Base-by-base conservation (phyloP, 2,113 vertebrate genomes). In the Entelurus aequoreus region DNA sequence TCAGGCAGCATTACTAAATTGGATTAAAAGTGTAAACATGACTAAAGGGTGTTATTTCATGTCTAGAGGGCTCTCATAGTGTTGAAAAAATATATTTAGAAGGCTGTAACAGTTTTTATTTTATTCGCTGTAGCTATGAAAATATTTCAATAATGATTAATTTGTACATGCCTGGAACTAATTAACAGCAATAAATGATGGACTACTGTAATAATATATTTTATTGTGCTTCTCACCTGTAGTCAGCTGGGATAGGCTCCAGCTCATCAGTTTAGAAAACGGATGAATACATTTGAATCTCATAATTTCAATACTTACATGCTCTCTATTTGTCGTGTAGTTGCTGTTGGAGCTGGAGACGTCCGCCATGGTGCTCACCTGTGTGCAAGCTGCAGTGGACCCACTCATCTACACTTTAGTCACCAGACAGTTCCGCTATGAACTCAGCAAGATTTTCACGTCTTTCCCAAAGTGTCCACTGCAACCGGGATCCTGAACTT, bases 381-480 rank as follows among this genome's bases (percentile, higher is more conserved):
- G 74, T 1, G 60, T 86, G 19, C 83, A 86, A 51, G 76, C 86
- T 16, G 84, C 81, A 0, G 78, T 87, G 35, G 78, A 88, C 54
- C 86, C 86, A 2, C 79, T 89, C 69, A 79, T 89, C 65, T 89
- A 83, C 66, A 86, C 83, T 5, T 58, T 85, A 35, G 81, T 86
- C 46, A 88, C 87, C 54, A 80, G 74, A 11, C 85, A 88, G 68
- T 84, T 89, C 75, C 77, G 79, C 62, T 74, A 63, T 5, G 70
- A 90, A 63, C 65, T 88, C 55, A 35, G 48, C 62, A 85, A 84
- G 65, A 51, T 84, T 44, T 37, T 88, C 11, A 74, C 72, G 19
- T 81, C 72, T 12, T 35, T 78, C 28, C 63, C 60, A 8, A 35
- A 48, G 37, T 83, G 68, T 55, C 53, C 53, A n/a, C 56, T 65